A percentile compares a stretch with the other conserved stretches of the same genome.
Conservation (phyloP, 2,113 vertebrate genomes). For the Dryoscopus gambensis region DNA sequence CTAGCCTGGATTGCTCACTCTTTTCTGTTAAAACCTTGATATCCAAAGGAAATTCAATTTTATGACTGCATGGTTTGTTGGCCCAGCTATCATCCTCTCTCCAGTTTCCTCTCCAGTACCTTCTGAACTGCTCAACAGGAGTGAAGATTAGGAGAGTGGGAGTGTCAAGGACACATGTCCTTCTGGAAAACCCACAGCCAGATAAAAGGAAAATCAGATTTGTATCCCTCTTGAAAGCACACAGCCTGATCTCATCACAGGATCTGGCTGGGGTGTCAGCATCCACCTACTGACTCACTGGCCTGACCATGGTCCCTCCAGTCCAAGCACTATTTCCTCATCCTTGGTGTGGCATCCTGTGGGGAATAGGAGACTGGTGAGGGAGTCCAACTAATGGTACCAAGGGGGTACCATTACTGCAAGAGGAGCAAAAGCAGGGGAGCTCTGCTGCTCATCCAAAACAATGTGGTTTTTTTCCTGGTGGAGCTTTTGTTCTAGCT, state of each 20-base stretch:
- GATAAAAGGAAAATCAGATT: background rate
- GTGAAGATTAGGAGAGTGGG: background rate
- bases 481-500: background rate
- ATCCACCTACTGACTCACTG: background rate
- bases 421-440: background rate
- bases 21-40: background rate
- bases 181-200: background rate
- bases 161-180: background rate
- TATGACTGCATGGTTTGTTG: background rate
- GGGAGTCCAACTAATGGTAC: background rate
- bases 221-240: background rate
- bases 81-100: background rate
- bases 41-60: background rate
- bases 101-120: background rate
- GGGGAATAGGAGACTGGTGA: background rate
- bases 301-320: rapidly evolving
- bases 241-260: background rate
- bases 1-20: background rate
- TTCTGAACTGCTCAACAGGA: background rate
- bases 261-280: background rate
- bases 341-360: background rate
- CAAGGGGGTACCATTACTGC: background rate
- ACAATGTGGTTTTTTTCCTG: background rate
- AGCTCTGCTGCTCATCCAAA: background rate
- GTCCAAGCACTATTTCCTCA: background rate